phyloP scores from a whole-genome alignment of 2,113 vertebrate species.

The Coracopsis vasa region DNA sequence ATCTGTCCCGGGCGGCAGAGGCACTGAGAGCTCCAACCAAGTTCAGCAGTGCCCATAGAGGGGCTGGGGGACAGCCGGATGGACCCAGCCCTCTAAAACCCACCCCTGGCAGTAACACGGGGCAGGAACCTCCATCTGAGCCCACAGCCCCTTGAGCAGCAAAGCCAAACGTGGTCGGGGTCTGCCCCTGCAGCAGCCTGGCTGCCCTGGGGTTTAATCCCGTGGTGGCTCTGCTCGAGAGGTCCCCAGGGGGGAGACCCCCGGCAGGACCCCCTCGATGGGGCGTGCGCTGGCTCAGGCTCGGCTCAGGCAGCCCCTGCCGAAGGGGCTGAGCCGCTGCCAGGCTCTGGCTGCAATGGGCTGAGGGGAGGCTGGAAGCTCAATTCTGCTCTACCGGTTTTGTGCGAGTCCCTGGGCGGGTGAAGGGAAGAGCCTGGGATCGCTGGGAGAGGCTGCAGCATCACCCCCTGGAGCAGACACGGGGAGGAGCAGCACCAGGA shows the following conservation, averaged over 20 bases:
- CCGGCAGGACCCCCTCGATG: background rate
- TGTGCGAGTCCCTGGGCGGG: accelerated
- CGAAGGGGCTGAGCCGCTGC: background rate
- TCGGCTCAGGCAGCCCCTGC: background rate
- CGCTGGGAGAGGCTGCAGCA: background rate
- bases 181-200: background rate
- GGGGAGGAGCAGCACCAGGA: background rate
- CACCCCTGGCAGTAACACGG: accelerated
- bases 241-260: background rate
- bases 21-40: background rate
- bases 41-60: accelerated
- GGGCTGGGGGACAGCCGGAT: accelerated
- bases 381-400: background rate
- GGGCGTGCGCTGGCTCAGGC: background rate
- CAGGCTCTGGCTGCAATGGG: background rate
- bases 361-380: background rate
- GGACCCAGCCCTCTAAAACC: background rate
- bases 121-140: accelerated
- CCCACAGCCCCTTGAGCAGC: accelerated
- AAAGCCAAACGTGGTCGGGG: accelerated
- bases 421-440: background rate
- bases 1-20: background rate
- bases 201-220: accelerated
- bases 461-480: accelerated
- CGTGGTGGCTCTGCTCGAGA: accelerated